Evolutionary conservation across 2,797 vertebrate genomes (phyloP), one percentile per base, ranked within the genome.

Genomic region (Paguma larvata): DNA sequence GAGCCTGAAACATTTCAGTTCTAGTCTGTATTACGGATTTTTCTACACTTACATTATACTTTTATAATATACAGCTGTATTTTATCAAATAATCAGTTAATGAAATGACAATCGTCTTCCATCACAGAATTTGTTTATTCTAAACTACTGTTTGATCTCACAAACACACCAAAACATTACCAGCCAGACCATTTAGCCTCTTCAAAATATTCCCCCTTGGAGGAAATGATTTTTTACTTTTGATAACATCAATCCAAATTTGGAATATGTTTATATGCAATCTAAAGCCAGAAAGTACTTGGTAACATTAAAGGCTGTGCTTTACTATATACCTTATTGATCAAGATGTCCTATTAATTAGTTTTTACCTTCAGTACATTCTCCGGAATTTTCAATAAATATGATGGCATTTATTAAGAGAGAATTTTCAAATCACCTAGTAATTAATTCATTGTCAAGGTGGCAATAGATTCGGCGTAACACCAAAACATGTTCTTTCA

Each of bases 321-420:
- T 89, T 67, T 68, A 5, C 32, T 12, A 6, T 11, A 5, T 19
- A 5, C 1, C 0, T 86, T 59, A n/a, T 32, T 63, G 19, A n/a
- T 27, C 70, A 48, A 25, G 25, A 59, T 70, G 77, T 77, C 44
- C n/a, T 80, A 53, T 68, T 82, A 65, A 10, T 46, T 34, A 59
- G 63, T 93, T 89, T 91, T 41, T 56, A 53, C 7, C 38, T 56
- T 59, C 6, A 32, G 5, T 11, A 46, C 18, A 6, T 32, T 41
- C n/a, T 88, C 53, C 83, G 34, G 6, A 68, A 51, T 86, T 68
- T 97, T 72, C 27, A 41, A 12, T 83, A 62, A 84, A 83, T 67
- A 41, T 18, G 23, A 67, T 41, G 16, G n/a, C 18, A 21, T 56
- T 56, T 88, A 44, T 41, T 25, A 78, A 79, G 44, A 78, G 38